Conservation (phyloP, 1,140 invertebrate genomes). For the Drosophila quadrilineata region DNA sequence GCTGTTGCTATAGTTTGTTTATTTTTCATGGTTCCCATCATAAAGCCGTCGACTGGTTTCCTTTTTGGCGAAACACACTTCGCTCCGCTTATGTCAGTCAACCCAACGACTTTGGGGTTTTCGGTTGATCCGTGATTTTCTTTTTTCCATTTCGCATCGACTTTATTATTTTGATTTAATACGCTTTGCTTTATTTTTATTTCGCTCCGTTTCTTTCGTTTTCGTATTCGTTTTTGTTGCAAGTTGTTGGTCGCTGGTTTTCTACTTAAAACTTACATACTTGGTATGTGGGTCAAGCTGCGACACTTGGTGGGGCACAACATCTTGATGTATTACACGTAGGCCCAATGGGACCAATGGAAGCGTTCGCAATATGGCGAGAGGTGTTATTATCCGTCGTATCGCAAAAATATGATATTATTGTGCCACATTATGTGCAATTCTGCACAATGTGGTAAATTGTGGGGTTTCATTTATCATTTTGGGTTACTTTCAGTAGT, state of each 20-base stretch:
- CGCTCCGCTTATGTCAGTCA: conserved; percentile 65
- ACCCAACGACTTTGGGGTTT: too few relatives aligned
- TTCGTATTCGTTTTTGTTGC: too few relatives aligned
- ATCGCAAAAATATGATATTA: conserved; percentile 46
- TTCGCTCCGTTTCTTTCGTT: too few relatives aligned
- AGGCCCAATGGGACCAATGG: conserved; percentile 34
- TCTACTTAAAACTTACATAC: conserved; percentile 19
- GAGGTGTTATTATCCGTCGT: conserved; percentile 59
- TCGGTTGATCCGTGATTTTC: conserved; percentile 54
- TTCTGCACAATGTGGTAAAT: conserved; percentile 3
- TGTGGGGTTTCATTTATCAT: conserved; percentile 10
- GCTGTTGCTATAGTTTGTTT: too few relatives aligned
- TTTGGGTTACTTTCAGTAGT: not conserved
- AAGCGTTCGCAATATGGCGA: conserved; percentile 48
- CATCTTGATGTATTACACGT: conserved; percentile 56
- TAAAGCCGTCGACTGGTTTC: conserved; percentile 73
- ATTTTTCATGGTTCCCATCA: conserved; percentile 73
- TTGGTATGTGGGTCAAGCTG: conserved; percentile 67
- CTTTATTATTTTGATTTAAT: conserved; percentile 41
- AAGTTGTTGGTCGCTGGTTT: conserved; percentile 39
- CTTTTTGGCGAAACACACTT: conserved; percentile 67
- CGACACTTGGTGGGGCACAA: conserved; percentile 61
- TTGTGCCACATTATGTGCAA: conserved; percentile 23
- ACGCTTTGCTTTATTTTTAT: conserved; percentile 59
- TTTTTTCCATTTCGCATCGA: conserved; percentile 62